These are phyloP conservation scores for Cacatua alba DNA, from an alignment of 2,113 vertebrate species.

Conservation along the genomic window DNA sequence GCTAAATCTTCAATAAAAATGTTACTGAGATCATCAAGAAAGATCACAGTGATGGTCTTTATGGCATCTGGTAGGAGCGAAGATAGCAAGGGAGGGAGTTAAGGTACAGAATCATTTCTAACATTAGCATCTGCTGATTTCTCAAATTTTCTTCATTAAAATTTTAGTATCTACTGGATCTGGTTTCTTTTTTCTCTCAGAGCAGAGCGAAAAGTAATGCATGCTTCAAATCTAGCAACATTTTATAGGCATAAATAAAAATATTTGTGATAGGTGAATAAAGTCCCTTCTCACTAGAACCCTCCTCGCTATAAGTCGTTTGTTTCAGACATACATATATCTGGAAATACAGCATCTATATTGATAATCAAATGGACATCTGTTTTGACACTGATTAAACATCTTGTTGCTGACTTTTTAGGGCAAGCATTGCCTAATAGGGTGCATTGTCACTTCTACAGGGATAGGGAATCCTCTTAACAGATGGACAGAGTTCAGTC, in stretches of 20 bases:
- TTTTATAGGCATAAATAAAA: neutral
- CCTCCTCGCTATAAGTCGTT: neutral
- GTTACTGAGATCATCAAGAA: neutral
- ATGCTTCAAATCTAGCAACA: neutral
- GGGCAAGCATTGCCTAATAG: neutral
- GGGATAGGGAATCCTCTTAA: neutral
- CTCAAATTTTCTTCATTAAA: neutral
- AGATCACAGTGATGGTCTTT: neutral
- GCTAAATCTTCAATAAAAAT: neutral
- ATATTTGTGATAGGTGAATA: neutral
- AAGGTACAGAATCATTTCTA: neutral
- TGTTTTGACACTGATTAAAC: neutral
- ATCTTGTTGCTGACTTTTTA: neutral
- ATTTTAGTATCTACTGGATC: neutral
- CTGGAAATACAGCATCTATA: neutral
- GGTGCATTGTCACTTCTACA: neutral
- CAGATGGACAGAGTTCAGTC: neutral
- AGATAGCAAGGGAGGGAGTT: neutral
- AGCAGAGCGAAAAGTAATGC: neutral
- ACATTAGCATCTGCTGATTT: neutral
- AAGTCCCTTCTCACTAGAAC: neutral
- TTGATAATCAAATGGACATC: neutral
- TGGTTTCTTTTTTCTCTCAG: neutral
- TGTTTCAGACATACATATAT: neutral
- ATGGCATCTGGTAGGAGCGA: neutral